A percentile compares a stretch with the other conserved stretches of the same genome.
phyloP scores from a whole-genome alignment of 2,888 invertebrate species.

The Operophtera brumata region DNA sequence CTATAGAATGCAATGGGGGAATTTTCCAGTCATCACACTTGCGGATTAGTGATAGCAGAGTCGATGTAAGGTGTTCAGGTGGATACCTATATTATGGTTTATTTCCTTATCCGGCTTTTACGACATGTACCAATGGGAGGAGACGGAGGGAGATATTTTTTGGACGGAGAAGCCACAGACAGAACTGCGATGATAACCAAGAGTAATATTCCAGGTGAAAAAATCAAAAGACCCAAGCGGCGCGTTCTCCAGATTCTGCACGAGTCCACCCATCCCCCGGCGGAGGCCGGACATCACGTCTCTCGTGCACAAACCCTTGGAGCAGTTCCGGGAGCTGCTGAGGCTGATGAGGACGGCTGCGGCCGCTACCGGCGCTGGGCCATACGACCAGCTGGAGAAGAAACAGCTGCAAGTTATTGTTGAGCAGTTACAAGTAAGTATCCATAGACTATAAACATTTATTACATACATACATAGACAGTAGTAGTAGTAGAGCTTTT shows the following conservation, averaged over 20 bases:
- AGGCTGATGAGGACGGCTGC: constrained; percentile 73
- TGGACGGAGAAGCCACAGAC: no score
- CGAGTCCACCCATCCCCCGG: constrained; percentile 89
- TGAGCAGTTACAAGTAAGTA: constrained; percentile 69
- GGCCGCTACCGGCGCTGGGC: constrained; percentile 61
- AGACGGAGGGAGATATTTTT: no score
- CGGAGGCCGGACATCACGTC: constrained; percentile 92
- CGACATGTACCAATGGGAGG: no score
- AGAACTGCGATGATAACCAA: background rate
- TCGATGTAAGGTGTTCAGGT: no score
- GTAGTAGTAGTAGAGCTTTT: no score
- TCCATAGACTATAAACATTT: background rate
- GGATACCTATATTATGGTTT: no score
- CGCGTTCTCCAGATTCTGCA: constrained; percentile 89
- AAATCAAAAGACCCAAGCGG: constrained; percentile 87
- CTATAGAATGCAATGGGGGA: no score
- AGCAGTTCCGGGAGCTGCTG: constrained; percentile 82
- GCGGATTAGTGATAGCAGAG: no score
- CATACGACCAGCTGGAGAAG: constrained; percentile 72
- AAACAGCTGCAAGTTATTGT: constrained; percentile 74
- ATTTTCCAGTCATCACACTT: no score
- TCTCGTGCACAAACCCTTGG: constrained; percentile 90
- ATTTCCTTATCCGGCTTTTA: no score
- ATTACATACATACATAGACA: no score
- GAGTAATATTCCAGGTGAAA: constrained; percentile 72